A percentile compares a stretch with the other conserved stretches of the same genome.
These are phyloP conservation scores for Brachyptera putata DNA, from an alignment of 2,888 invertebrate species.

Conservation along the genomic window DNA sequence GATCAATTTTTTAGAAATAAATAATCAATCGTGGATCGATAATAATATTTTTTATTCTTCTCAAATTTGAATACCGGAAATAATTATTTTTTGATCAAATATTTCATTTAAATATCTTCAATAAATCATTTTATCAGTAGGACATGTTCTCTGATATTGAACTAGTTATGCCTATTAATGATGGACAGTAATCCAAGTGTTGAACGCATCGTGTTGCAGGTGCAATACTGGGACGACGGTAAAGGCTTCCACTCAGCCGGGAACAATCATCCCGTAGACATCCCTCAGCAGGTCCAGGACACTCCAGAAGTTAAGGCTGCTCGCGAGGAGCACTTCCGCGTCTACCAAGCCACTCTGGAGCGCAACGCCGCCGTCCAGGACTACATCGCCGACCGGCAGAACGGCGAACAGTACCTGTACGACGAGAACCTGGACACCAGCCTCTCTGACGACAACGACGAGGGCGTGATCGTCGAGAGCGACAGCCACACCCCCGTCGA, in stretches of 20 bases:
- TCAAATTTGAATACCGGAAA: no score
- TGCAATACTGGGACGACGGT: constrained; percentile 69
- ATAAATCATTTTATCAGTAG: no score
- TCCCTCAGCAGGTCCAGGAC: constrained; percentile 55
- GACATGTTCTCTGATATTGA: no score
- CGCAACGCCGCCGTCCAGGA: constrained; percentile 33
- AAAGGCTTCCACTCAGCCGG: constrained; percentile 76
- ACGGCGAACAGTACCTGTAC: constrained; percentile 13
- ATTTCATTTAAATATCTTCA: no score
- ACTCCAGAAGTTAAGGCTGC: constrained; percentile 66
- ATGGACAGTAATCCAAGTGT: no score
- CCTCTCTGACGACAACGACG: constrained; percentile 29
- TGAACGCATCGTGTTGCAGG: no score
- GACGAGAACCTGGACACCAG: constrained; percentile 17
- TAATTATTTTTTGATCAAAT: no score
- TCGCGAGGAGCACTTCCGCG: constrained; percentile 44
- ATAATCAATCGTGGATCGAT: no score
- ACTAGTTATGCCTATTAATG: no score
- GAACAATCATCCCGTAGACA: constrained; percentile 45
- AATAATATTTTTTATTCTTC: no score
- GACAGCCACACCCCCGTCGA: constrained; percentile 31
- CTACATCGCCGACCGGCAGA: constrained; percentile 29
- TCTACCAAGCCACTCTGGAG: constrained; percentile 37
- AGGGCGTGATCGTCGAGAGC: constrained; percentile 28
- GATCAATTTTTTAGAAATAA: no score